Evolutionary conservation across 1,140 invertebrate genomes (phyloP).

Genomic region (Leptestheria dahalacensis): DNA sequence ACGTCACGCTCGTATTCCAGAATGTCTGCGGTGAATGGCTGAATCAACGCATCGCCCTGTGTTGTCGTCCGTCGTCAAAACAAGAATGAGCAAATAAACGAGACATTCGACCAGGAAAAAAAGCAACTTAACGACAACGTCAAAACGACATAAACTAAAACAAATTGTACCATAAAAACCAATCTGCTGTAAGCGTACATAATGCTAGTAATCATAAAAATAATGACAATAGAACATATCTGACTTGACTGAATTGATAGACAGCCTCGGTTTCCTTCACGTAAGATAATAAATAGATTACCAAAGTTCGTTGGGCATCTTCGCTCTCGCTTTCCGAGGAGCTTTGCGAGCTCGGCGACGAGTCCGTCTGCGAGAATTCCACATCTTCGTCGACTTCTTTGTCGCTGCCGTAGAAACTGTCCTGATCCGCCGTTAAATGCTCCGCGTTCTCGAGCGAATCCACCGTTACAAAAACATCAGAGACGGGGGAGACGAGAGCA

Average conservation of each 20-base stretch:
- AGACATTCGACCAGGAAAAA: too few relatives aligned
- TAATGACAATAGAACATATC: background rate
- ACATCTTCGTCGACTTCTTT: conserved; percentile 47
- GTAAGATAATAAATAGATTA: background rate
- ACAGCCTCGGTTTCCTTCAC: too few relatives aligned
- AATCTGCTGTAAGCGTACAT: too few relatives aligned
- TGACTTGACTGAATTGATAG: background rate
- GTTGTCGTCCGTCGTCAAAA: too few relatives aligned
- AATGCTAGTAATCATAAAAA: background rate
- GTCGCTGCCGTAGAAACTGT: conserved; percentile 46
- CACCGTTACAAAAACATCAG: background rate
- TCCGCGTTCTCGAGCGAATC: background rate
- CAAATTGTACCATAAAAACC: too few relatives aligned
- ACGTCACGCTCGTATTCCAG: conserved; percentile 40
- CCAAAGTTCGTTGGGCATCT: too few relatives aligned
- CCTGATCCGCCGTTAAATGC: conserved; percentile 28
- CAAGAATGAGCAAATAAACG: too few relatives aligned
- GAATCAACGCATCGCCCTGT: too few relatives aligned
- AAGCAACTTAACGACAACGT: too few relatives aligned
- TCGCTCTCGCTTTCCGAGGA: background rate
- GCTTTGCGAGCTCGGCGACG: background rate
- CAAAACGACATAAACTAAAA: too few relatives aligned
- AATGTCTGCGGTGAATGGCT: conserved; percentile 24
- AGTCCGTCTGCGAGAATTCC: conserved; percentile 39
- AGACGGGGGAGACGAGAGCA: background rate